phyloP scores from a whole-genome alignment of 1,140 invertebrate species.

The Drosophila suzukii region DNA sequence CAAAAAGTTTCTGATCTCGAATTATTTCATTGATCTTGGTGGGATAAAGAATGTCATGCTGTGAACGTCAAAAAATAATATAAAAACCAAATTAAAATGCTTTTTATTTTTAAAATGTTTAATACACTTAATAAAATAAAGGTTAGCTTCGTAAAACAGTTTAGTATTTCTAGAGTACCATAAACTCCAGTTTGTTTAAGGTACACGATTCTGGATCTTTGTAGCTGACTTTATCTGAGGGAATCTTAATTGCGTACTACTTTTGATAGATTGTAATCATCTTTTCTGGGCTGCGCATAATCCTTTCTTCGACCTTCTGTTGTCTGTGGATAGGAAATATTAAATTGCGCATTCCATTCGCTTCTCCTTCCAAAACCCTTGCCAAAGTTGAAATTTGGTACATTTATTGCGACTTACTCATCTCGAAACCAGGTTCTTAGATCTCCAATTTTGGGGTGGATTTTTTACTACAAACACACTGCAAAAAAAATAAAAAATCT shows the following conservation, averaged over 20 bases:
- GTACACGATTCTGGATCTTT: neutral
- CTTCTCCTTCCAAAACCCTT: slow-evolving; percentile 9
- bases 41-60: no score
- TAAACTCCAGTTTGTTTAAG: neutral
- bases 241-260: slow-evolving; percentile 61
- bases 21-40: neutral
- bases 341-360: slow-evolving; percentile 56
- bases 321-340: slow-evolving; percentile 13
- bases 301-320: slow-evolving; percentile 46
- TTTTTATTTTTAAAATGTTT: no score
- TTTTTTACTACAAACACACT: slow-evolving; percentile 51
- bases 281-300: slow-evolving; percentile 40
- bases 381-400: slow-evolving; percentile 62
- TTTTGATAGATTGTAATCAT: slow-evolving; percentile 44
- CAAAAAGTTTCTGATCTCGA: slow-evolving; percentile 14
- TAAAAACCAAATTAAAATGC: no score
- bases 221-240: neutral
- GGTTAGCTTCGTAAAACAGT: no score
- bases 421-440: slow-evolving; percentile 31
- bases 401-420: slow-evolving; percentile 72
- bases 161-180: no score
- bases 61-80: no score
- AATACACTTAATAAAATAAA: no score
- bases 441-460: slow-evolving; percentile 48
- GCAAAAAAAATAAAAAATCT: neutral